Evolutionary conservation across 2,888 invertebrate genomes (phyloP), one percentile per base, ranked within the genome.

Genomic region (Agrochola macilenta): DNA sequence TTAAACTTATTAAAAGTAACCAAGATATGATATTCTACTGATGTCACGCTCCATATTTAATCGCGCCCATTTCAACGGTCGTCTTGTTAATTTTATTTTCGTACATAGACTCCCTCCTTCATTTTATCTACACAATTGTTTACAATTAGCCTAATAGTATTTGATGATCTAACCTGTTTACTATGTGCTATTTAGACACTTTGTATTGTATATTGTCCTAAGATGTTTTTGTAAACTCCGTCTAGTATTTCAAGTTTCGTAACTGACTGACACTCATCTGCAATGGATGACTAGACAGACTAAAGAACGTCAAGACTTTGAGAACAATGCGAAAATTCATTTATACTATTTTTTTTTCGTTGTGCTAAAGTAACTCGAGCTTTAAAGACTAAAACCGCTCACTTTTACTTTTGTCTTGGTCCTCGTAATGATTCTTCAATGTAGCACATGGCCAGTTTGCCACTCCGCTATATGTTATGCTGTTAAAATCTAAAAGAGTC

Each of bases 131-230:
- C 39, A 75, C 89, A 89, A 87, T 88, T 88, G 87, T 88, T 84
- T 84, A 79, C 82, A 89, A 89, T 88, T 89, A 83, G 81, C 69
- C 69, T 84, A 79, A 88, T 88, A 78, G 64, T 82, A 74, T 88
- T 78, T 69, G 83, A 82, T 89, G 88, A 88, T 83, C 64, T 89
- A 83, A 88, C 73, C 74, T 87, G 70, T 79, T 74, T 57, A 63
- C 71, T 69, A 80, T 84, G 58, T 76, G 74, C 39, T 63, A 70
- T 65, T 72, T 49, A 57, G 23, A 69, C 35, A 58, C 61, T 14
- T 49, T 14, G 52, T 35, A 69, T 72, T 49, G 46, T 46, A 68
- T 52, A 57, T 71, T 74, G 58, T 74, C 58, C 14, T 49, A 12
- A 26, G 54, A 54, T 61, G 52, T 65, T 74, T 69, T 70, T 61